Percentiles rank a stretch among this genome's conserved stretches.
Evolutionary conservation across 2,797 vertebrate species (phyloP).

Genomic region (Myripristis murdjan): DNA sequence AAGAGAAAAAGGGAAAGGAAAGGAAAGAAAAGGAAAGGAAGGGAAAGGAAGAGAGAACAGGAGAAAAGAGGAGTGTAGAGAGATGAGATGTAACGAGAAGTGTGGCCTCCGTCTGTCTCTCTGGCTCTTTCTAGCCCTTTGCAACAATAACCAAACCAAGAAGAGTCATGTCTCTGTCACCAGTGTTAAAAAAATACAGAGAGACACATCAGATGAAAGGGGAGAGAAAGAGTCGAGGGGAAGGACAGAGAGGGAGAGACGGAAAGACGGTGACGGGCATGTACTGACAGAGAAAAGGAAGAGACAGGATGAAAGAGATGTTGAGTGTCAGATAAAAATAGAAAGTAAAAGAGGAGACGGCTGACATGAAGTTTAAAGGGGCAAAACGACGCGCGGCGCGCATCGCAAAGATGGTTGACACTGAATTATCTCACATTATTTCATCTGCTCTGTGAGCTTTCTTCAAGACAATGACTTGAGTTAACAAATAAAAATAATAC

Average conservation of each 20-base stretch:
- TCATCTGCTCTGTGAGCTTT: slow-evolving; percentile 17
- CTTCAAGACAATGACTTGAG: slow-evolving; percentile 3
- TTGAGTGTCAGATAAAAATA: slow-evolving; percentile 41
- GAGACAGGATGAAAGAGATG: slow-evolving; percentile 53
- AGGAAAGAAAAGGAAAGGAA: neutral
- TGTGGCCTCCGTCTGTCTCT: slow-evolving; percentile 4
- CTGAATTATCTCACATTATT: slow-evolving; percentile 56
- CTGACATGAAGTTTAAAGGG: slow-evolving; percentile 48
- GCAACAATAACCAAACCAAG: slow-evolving; percentile 24
- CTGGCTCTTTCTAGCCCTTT: slow-evolving; percentile 29
- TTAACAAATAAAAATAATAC: slow-evolving; percentile 20
- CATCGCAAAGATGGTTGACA: slow-evolving; percentile 42
- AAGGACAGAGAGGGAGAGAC: slow-evolving; percentile 39
- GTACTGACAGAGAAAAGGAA: slow-evolving; percentile 44
- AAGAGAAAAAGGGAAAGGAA: neutral
- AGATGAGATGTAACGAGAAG: neutral
- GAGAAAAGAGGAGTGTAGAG: neutral
- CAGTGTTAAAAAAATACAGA: slow-evolving; percentile 14
- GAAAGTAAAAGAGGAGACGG: slow-evolving; percentile 45
- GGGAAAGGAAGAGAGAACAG: too few relatives aligned
- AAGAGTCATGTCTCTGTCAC: slow-evolving; percentile 33
- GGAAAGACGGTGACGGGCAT: slow-evolving; percentile 40
- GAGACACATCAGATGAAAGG: slow-evolving; percentile 37
- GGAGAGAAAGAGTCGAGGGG: slow-evolving; percentile 23
- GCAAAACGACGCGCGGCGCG: slow-evolving; percentile 28